phyloP scores from a whole-genome alignment of 1,140 invertebrate genomes.

The Zaprionus ghesquierei region DNA sequence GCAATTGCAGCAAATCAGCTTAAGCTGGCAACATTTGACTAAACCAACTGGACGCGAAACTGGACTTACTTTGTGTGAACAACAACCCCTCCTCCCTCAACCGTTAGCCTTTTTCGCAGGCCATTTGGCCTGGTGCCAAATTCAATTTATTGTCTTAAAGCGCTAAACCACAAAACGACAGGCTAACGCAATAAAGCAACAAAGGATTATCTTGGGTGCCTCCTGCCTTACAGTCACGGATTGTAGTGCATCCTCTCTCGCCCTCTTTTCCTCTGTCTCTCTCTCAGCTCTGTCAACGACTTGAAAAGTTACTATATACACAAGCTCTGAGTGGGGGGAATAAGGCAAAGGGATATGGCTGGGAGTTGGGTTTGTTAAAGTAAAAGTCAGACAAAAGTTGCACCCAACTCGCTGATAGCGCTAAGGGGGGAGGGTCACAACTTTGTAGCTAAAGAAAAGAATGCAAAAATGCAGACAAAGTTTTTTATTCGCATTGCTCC shows the following conservation, averaged over 20 bases:
- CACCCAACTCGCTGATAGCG: slow-evolving; percentile 56
- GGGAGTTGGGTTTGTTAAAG: slow-evolving; percentile 17
- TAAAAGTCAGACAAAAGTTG: slow-evolving; percentile 69
- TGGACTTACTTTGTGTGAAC: slow-evolving; percentile 5
- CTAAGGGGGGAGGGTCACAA: slow-evolving; percentile 36
- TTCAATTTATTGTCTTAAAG: slow-evolving; percentile 78
- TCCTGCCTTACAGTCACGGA: neutral
- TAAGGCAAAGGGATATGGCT: neutral
- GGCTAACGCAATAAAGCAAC: slow-evolving; percentile 66
- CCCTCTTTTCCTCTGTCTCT: neutral
- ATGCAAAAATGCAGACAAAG: slow-evolving; percentile 37
- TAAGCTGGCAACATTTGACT: slow-evolving; percentile 60
- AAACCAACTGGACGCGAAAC: slow-evolving; percentile 46
- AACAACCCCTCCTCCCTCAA: neutral
- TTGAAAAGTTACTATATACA: slow-evolving; percentile 51
- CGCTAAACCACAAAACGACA: slow-evolving; percentile 54
- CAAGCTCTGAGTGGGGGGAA: slow-evolving; percentile 7
- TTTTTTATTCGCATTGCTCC: slow-evolving; percentile 25
- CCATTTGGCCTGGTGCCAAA: slow-evolving; percentile 56
- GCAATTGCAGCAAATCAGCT: slow-evolving; percentile 55
- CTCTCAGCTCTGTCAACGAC: slow-evolving; percentile 19
- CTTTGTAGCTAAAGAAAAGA: slow-evolving; percentile 45
- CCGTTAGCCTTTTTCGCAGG: slow-evolving; percentile 10
- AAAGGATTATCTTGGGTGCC: slow-evolving; percentile 68
- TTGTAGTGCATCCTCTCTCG: neutral